These are phyloP conservation scores for Lagopus muta DNA, from an alignment of 2,113 vertebrate species.

Conservation along the genomic window DNA sequence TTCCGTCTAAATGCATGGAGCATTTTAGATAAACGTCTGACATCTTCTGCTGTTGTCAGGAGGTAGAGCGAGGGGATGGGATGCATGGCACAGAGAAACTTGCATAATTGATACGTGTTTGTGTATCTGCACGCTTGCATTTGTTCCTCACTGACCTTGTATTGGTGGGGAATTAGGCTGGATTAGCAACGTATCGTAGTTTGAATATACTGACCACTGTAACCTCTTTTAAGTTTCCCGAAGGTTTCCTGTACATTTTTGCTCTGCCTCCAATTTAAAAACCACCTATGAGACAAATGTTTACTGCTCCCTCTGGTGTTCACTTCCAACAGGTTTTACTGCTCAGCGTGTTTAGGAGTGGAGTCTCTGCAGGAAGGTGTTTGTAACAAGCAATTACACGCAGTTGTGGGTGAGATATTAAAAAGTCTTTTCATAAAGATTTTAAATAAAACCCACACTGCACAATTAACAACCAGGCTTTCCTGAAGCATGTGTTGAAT, in stretches of 20 bases:
- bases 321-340: background rate
- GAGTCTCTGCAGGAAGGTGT: background rate
- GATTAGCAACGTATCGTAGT: background rate
- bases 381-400: background rate
- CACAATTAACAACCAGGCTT: background rate
- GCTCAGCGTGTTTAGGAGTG: accelerated
- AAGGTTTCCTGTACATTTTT: background rate
- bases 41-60: accelerated
- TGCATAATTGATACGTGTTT: background rate
- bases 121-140: background rate
- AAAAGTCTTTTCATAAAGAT: background rate
- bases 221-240: background rate
- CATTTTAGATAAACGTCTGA: background rate
- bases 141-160: background rate
- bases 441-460: background rate
- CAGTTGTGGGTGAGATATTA: accelerated
- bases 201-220: background rate
- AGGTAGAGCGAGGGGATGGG: background rate
- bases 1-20: background rate
- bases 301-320: constrained; percentile 54
- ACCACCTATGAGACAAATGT: background rate
- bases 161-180: background rate
- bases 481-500: background rate
- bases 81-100: background rate
- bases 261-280: background rate